A percentile compares a stretch with the other conserved stretches of the same genome.
Evolutionary conservation across 2,113 vertebrate species (phyloP).

Genomic region (Lepus americanus): DNA sequence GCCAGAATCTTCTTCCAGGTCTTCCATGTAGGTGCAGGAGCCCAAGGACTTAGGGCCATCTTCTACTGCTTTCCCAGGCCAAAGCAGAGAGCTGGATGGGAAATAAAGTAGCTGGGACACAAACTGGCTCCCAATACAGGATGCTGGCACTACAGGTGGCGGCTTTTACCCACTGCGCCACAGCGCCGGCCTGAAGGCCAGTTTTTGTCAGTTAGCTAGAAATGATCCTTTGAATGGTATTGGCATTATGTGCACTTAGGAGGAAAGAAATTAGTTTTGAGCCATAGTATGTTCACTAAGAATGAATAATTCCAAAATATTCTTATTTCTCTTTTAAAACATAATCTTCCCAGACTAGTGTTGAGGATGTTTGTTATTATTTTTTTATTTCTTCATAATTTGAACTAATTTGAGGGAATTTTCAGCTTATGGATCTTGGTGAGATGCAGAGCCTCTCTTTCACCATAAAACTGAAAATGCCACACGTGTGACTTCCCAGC

Average conservation of each 20-base stretch:
- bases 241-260: neutral
- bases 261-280: slow-evolving; percentile 34
- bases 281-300: neutral
- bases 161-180: no score
- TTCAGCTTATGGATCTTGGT: neutral
- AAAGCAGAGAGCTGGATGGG: no score
- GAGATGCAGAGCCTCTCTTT: neutral
- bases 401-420: neutral
- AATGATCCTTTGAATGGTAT: slow-evolving; percentile 37
- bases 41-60: no score
- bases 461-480: neutral
- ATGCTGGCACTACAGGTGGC: no score
- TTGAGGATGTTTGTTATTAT: neutral
- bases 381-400: neutral
- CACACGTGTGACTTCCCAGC: neutral
- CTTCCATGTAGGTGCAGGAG: no score
- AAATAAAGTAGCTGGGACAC: no score
- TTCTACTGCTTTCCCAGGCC: no score
- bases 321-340: slow-evolving; percentile 21
- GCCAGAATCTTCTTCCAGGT: no score
- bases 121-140: no score
- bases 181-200: neutral
- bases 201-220: slow-evolving; percentile 40
- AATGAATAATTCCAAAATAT: slow-evolving; percentile 16
- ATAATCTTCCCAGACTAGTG: neutral